Evolutionary conservation across 2,888 invertebrate species (phyloP), one percentile per base, ranked within the genome.

Genomic region (Tenthredo notha): DNA sequence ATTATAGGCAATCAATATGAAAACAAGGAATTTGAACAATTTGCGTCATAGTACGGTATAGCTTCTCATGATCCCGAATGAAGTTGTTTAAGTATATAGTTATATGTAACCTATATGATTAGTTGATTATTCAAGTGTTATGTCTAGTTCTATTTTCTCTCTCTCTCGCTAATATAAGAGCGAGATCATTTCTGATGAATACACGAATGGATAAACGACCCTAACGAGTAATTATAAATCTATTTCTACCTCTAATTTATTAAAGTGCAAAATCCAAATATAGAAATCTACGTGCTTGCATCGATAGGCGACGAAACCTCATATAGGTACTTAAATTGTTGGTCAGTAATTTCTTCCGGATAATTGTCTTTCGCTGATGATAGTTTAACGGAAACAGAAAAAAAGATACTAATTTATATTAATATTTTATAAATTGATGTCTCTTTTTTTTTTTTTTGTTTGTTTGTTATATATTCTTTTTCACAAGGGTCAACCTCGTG

Each of bases 241-340:
- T 74, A 74, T 47, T 74, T 74, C 33, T 54, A 75, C 50, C 15
- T 25, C 75, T 18, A 50, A 50, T 75, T 75, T 75, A 50, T 75
- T 50, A 25, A 75, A 75, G 29, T 75, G 29, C 29, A 29, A 4
- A 40, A n/a, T 40, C n/a, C 18, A 40, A 43, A 21, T 12, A n/a
- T 12, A 29, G 21, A 72, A 37, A 37, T 2, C 9, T 1, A 12
- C 18, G 5, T 5, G 18, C 50, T 50, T 5, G 21, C 40, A 40
- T 33, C 70, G 70, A 50, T 50, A 5, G 2, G 21, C 21, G 12
- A n/a, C 25, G 25, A 25, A 10, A 61, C 10, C 1, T 37, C 37
- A 37, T 37, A 33, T 2, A 58, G 2, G 12, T 50, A 50, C 18
- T 18, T 18, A 50, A 6, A 18, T 50, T 5, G 18, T 50, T 50